phyloP scores from a whole-genome alignment of 2,888 invertebrate species.

The Apamea monoglypha region DNA sequence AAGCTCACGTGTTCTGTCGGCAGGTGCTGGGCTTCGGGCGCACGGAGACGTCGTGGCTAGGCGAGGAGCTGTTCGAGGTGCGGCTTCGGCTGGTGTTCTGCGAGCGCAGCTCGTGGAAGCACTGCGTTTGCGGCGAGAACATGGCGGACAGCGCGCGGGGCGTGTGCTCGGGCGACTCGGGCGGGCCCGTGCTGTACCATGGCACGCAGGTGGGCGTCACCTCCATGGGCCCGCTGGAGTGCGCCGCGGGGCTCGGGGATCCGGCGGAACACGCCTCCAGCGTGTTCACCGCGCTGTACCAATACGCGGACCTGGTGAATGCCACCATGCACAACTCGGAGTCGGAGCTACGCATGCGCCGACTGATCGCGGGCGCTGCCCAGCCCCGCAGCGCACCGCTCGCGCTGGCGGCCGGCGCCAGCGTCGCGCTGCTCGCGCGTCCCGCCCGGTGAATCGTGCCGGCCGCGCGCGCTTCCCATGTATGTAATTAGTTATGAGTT shows the following conservation, averaged over 20 bases:
- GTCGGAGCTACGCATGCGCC: slow-evolving; percentile 72
- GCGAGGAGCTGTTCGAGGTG: slow-evolving; percentile 79
- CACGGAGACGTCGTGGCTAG: slow-evolving; percentile 74
- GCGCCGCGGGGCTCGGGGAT: slow-evolving; percentile 62
- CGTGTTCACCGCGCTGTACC: slow-evolving; percentile 82
- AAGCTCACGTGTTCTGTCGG: background rate
- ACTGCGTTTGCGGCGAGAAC: slow-evolving; percentile 78
- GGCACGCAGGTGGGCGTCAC: slow-evolving; percentile 78
- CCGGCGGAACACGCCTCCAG: slow-evolving; percentile 73
- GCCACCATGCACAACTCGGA: slow-evolving; percentile 78
- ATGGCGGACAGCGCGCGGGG: slow-evolving; percentile 68
- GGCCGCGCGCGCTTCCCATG: background rate
- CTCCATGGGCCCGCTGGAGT: slow-evolving; percentile 82
- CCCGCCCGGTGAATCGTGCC: slow-evolving; percentile 14
- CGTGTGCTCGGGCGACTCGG: slow-evolving; percentile 86
- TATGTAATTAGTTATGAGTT: background rate
- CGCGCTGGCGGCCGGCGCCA: slow-evolving; percentile 14
- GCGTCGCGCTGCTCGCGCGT: slow-evolving; percentile 3
- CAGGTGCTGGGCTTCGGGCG: slow-evolving; percentile 84
- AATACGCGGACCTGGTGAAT: slow-evolving; percentile 79
- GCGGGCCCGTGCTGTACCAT: slow-evolving; percentile 76
- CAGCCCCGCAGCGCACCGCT: slow-evolving; percentile 10
- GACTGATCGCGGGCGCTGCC: slow-evolving; percentile 20
- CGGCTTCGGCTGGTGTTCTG: slow-evolving; percentile 76
- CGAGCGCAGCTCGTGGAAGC: slow-evolving; percentile 76